Conservation (phyloP, 2,797 vertebrate genomes). For the Cossypha niveicapilla region DNA sequence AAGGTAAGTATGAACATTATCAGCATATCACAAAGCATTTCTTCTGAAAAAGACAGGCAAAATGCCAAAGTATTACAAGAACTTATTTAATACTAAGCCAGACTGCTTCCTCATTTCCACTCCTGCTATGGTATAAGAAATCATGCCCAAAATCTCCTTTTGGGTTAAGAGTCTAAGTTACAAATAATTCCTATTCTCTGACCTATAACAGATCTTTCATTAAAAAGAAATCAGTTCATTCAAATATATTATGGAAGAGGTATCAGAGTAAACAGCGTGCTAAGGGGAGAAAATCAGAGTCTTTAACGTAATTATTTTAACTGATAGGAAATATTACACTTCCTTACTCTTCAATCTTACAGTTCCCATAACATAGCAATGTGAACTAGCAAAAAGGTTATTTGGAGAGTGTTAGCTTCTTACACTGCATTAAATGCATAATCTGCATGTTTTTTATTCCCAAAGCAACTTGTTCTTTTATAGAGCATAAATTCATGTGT, state of each 20-base stretch:
- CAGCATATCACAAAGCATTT: not conserved
- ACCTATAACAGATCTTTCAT: not conserved
- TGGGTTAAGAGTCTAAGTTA: not conserved
- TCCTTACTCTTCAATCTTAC: not conserved
- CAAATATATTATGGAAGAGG: not conserved
- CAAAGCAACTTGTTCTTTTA: constrained; percentile 18
- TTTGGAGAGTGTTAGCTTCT: constrained; percentile 1
- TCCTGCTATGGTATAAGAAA: not conserved
- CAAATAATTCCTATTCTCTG: not conserved
- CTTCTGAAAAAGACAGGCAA: not conserved
- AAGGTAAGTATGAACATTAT: not conserved
- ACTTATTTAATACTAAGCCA: not conserved
- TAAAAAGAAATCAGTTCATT: not conserved
- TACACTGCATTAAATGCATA: constrained; percentile 1
- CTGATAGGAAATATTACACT: not conserved
- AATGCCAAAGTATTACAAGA: not conserved
- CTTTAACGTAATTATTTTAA: constrained; percentile 21
- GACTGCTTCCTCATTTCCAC: not conserved
- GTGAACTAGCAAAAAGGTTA: constrained; percentile 34
- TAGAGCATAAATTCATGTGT: constrained; percentile 43
- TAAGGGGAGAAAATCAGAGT: not conserved
- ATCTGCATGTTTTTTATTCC: not conserved
- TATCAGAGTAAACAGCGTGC: not conserved
- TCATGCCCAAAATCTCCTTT: not conserved
- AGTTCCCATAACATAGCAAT: not conserved